A percentile compares a stretch with the other conserved stretches of the same genome.
Conservation (phyloP, 2,113 vertebrate genomes). For the Mormyrus lacerda region DNA sequence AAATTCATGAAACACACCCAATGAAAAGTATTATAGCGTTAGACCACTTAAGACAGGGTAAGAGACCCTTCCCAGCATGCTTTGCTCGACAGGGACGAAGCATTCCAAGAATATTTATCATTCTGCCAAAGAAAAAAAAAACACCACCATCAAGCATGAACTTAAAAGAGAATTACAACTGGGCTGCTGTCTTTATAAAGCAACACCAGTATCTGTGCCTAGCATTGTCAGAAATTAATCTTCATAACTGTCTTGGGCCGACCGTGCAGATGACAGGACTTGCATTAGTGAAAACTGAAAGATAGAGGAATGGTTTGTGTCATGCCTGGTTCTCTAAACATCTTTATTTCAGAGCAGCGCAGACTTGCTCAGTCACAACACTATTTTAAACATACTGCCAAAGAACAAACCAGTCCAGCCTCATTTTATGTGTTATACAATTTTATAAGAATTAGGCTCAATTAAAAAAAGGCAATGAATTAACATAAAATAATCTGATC, state of each 20-base stretch:
- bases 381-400: conserved; percentile 39
- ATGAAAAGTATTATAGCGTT: neutral
- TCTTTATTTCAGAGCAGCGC: conserved; percentile 41
- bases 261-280: neutral
- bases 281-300: conserved; percentile 16
- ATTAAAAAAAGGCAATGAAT: conserved; percentile 44
- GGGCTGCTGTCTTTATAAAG: neutral
- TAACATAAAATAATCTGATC: conserved; percentile 26
- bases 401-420: conserved; percentile 30
- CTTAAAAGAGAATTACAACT: neutral
- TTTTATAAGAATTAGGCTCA: conserved; percentile 18
- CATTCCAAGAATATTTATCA: neutral
- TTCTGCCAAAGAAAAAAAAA: neutral
- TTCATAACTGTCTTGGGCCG: neutral
- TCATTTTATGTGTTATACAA: conserved; percentile 26
- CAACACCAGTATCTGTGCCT: neutral
- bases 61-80: neutral
- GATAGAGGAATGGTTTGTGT: conserved; percentile 7
- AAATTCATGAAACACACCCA: neutral
- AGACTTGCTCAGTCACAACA: conserved; percentile 28
- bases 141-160: neutral
- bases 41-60: neutral
- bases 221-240: neutral
- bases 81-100: neutral
- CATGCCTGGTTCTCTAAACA: conserved; percentile 26